A percentile compares a stretch with the other conserved stretches of the same genome.
These are phyloP conservation scores for Myxocyprinus asiaticus DNA, from an alignment of 2,113 vertebrate genomes.

Conservation along the genomic window DNA sequence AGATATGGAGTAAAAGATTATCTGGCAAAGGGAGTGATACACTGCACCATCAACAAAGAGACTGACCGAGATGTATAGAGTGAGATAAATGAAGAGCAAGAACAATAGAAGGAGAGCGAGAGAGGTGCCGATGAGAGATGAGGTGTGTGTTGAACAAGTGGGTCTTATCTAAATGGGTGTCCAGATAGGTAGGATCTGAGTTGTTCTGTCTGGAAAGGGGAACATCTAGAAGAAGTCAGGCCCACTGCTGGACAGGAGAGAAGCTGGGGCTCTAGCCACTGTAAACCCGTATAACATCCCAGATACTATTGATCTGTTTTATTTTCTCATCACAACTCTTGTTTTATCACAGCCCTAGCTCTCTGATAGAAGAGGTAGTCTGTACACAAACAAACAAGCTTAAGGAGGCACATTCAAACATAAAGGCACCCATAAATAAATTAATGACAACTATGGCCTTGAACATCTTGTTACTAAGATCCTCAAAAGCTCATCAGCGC, in stretches of 20 bases:
- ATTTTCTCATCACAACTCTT: constrained; percentile 41
- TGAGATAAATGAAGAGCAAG: constrained; percentile 10
- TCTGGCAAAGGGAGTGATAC: background rate
- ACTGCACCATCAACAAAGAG: background rate
- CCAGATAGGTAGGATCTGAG: constrained; percentile 15
- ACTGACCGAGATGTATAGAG: constrained; percentile 8
- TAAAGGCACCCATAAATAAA: too few relatives aligned
- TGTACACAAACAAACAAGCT: constrained; percentile 4
- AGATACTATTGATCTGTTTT: constrained; percentile 27
- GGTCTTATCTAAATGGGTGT: constrained; percentile 38
- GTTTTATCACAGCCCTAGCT: constrained; percentile 5
- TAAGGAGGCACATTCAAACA: too few relatives aligned
- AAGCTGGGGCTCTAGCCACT: constrained; percentile 9
- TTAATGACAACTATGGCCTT: too few relatives aligned
- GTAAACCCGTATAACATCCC: constrained; percentile 15
- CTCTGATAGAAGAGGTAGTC: background rate
- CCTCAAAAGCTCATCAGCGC: too few relatives aligned
- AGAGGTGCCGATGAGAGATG: constrained; percentile 27
- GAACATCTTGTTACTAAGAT: too few relatives aligned
- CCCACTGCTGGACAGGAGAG: constrained; percentile 6
- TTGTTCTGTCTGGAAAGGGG: constrained; percentile 8
- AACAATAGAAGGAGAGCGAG: background rate
- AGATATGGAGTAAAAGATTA: background rate
- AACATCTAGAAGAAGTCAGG: constrained; percentile 24
- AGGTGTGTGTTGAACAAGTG: constrained; percentile 38